Conservation (phyloP, 1,140 invertebrate species). For the Heliconius eleuchia region DNA sequence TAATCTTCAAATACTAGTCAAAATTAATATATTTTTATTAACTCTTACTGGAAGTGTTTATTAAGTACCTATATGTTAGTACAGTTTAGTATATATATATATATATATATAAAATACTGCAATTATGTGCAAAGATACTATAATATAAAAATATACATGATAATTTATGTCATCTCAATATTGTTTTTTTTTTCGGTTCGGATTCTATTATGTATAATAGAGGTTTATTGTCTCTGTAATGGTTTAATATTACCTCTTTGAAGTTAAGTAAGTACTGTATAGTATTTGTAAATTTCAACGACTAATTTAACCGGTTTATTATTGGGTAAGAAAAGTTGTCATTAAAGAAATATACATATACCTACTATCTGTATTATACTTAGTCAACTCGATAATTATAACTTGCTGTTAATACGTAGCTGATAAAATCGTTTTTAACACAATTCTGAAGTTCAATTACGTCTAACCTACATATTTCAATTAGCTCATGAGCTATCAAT, state of each 20-base stretch:
- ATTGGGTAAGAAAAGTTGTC: not conserved
- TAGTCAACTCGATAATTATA: slow-evolving; percentile 67
- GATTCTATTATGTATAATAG: too few species aligned
- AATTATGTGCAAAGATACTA: too few species aligned
- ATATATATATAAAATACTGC: too few species aligned
- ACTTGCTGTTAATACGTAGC: slow-evolving; percentile 66
- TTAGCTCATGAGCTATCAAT: not conserved
- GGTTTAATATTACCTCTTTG: not conserved
- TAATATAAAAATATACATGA: too few species aligned
- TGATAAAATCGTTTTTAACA: slow-evolving; percentile 57
- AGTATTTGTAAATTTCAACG: not conserved
- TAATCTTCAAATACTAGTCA: too few species aligned
- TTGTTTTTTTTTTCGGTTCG: too few species aligned
- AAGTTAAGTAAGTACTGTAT: not conserved
- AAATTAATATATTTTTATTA: too few species aligned
- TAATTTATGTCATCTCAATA: too few species aligned
- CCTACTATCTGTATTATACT: slow-evolving; percentile 16
- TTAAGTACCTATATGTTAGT: too few species aligned
- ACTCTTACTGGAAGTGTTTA: too few species aligned
- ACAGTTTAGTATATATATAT: too few species aligned
- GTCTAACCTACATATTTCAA: not conserved
- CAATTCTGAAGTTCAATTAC: not conserved
- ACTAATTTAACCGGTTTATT: not conserved
- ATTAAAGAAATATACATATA: not conserved
- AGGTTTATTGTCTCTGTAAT: not conserved